Evolutionary conservation across 1,140 invertebrate genomes (phyloP).

Genomic region (Capitella teleta): DNA sequence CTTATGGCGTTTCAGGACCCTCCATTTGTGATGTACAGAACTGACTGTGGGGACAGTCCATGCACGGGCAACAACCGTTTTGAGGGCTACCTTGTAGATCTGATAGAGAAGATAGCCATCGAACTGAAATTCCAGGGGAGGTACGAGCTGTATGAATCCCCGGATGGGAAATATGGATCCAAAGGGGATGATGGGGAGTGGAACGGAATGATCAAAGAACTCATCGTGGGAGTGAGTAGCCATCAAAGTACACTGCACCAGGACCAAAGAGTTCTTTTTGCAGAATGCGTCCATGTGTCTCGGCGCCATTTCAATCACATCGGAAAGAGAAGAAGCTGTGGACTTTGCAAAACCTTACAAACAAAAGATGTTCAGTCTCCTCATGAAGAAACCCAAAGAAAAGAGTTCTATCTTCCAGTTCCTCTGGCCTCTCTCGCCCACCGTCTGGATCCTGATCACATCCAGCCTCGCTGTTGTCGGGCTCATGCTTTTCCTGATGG

Average conservation of each 20-base stretch:
- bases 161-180: constrained; percentile 90
- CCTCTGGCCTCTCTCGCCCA: constrained; percentile 86
- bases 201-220: constrained; percentile 40
- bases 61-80: no score
- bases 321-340: constrained; percentile 12
- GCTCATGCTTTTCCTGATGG: constrained; percentile 76
- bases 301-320: constrained; percentile 12
- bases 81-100: no score
- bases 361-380: constrained; percentile 6
- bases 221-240: constrained; percentile 44
- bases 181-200: constrained; percentile 61
- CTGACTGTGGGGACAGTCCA: no score
- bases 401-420: constrained; percentile 64
- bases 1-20: no score
- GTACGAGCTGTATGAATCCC: no score
- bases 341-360: constrained; percentile 15
- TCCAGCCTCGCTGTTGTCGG: constrained; percentile 60
- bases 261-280: no score
- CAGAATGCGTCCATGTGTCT: constrained; percentile 6
- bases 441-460: constrained; percentile 36
- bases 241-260: no score
- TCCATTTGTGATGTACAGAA: no score
- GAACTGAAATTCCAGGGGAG: no score
- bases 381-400: constrained; percentile 7
- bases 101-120: no score